Conservation (phyloP, 2,113 vertebrate species). For the Salminus brasiliensis region DNA sequence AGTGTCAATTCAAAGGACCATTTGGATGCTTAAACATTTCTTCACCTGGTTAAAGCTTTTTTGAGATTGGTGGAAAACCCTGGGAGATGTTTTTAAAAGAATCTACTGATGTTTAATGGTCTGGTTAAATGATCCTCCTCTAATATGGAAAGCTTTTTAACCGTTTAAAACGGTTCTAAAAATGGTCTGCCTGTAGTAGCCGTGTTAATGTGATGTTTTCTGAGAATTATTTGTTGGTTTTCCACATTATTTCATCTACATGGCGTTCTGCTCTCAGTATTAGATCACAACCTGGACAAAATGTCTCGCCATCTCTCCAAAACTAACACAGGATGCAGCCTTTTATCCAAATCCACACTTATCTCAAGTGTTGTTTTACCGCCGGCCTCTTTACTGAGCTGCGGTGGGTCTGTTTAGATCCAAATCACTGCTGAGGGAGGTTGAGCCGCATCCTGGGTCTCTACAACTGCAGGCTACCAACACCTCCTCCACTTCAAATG, state of each 20-base stretch:
- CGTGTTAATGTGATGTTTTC: too few relatives aligned
- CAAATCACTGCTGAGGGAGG: slow-evolving; percentile 20
- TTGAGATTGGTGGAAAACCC: too few relatives aligned
- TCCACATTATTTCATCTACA: not conserved
- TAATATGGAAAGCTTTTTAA: too few relatives aligned
- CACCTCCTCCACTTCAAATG: not conserved
- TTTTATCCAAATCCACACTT: not conserved
- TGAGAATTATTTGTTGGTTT: not conserved
- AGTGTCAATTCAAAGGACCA: too few relatives aligned
- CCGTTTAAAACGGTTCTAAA: too few relatives aligned
- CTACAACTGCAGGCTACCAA: not conserved
- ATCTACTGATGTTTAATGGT: too few relatives aligned
- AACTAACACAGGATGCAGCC: not conserved
- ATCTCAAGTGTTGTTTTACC: slow-evolving; percentile 10
- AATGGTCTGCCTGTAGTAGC: too few relatives aligned
- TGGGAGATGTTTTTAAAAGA: too few relatives aligned
- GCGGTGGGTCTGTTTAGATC: slow-evolving; percentile 25
- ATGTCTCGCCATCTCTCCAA: not conserved
- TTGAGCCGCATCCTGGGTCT: slow-evolving; percentile 32
- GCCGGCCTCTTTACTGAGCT: slow-evolving; percentile 2
- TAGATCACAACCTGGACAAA: not conserved
- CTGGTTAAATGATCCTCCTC: too few relatives aligned
- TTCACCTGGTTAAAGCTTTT: too few relatives aligned
- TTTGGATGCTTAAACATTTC: too few relatives aligned
- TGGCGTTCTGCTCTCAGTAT: not conserved